phyloP scores from a whole-genome alignment of 2,888 invertebrate species.

The Spodoptera exigua region DNA sequence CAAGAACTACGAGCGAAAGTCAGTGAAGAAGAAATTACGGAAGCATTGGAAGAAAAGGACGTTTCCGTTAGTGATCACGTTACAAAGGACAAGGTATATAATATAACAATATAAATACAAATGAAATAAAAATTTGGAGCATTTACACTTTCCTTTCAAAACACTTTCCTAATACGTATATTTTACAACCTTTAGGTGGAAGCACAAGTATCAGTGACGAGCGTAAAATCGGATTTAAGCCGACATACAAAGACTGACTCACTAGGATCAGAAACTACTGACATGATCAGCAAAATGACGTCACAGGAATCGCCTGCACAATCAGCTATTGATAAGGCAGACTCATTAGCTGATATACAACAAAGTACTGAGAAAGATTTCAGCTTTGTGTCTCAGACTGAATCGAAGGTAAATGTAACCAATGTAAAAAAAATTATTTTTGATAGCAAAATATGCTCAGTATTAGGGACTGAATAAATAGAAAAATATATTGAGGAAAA shows the following conservation, averaged over 20 bases:
- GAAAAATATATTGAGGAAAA: too few relatives aligned
- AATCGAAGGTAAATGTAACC: slow-evolving; percentile 78
- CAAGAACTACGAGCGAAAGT: slow-evolving; percentile 75
- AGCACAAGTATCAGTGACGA: slow-evolving; percentile 76
- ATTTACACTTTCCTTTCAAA: too few relatives aligned
- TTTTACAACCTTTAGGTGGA: slow-evolving; percentile 70
- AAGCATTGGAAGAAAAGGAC: slow-evolving; percentile 79
- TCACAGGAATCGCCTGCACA: slow-evolving; percentile 81
- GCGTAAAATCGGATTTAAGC: slow-evolving; percentile 80
- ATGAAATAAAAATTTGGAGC: too few relatives aligned
- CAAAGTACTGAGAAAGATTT: slow-evolving; percentile 86
- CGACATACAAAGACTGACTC: slow-evolving; percentile 85
- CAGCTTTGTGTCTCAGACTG: slow-evolving; percentile 86
- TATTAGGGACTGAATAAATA: too few relatives aligned
- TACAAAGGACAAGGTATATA: slow-evolving; percentile 74
- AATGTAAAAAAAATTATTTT: neutral
- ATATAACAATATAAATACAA: neutral
- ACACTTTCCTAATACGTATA: too few relatives aligned
- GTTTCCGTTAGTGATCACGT: slow-evolving; percentile 70
- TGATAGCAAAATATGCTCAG: too few relatives aligned
- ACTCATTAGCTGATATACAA: slow-evolving; percentile 84
- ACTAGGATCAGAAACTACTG: slow-evolving; percentile 80
- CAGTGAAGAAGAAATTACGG: slow-evolving; percentile 79
- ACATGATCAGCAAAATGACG: slow-evolving; percentile 71
- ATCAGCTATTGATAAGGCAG: slow-evolving; percentile 81